Percentiles rank a stretch among this genome's conserved stretches.
Conservation (phyloP, 2,888 invertebrate genomes). For the Aphodius granarius region DNA sequence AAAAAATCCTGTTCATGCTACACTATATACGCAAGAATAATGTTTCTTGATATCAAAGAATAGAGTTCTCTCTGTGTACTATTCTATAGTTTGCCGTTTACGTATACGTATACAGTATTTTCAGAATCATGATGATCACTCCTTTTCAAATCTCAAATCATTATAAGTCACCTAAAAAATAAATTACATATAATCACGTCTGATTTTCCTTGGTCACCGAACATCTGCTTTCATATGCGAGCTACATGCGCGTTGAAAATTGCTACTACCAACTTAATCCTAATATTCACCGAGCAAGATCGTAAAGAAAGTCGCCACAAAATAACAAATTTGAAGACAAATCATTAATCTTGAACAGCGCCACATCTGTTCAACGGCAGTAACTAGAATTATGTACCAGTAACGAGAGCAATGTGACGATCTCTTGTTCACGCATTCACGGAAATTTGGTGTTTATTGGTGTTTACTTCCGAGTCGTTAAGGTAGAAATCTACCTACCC, state of each 20-base stretch:
- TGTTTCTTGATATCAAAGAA: too few relatives aligned
- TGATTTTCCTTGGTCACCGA: neutral
- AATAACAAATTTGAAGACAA: neutral
- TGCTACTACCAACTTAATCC: neutral
- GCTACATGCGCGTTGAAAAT: neutral
- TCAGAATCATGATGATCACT: neutral
- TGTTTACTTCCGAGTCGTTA: too few relatives aligned
- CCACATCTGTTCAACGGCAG: neutral
- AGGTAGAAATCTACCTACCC: too few relatives aligned
- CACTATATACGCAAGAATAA: too few relatives aligned
- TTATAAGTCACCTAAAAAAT: neutral
- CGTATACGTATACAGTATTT: neutral
- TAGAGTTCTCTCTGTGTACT: too few relatives aligned
- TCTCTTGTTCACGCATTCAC: neutral
- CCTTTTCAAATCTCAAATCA: neutral
- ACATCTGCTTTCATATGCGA: neutral
- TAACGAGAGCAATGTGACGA: neutral
- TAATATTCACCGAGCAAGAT: too few relatives aligned
- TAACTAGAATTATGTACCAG: neutral
- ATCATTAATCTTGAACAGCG: neutral
- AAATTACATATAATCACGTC: neutral
- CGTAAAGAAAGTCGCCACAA: too few relatives aligned
- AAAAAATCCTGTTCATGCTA: too few relatives aligned
- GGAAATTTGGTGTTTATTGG: neutral
- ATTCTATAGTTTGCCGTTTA: neutral